Evolutionary conservation across 2,113 vertebrate genomes (phyloP).

Genomic region (Actenoides hombroni): DNA sequence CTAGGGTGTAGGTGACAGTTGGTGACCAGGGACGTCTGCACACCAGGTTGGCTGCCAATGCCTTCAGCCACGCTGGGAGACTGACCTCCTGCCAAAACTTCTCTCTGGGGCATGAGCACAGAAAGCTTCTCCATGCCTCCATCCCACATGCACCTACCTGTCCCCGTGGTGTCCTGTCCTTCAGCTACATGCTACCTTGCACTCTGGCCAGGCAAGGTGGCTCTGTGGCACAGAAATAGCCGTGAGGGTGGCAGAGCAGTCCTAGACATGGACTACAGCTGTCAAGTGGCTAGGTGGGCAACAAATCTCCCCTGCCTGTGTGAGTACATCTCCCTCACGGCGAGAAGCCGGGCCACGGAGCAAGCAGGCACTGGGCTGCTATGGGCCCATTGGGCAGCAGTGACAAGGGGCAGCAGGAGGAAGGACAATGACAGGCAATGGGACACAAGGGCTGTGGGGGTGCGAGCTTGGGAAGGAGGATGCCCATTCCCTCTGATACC

Average conservation of each 20-base stretch:
- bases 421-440: rapidly evolving
- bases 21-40: not conserved
- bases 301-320: not conserved
- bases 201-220: not conserved
- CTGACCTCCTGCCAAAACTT: not conserved
- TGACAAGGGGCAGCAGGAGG: not conserved
- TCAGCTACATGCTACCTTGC: not conserved
- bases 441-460: not conserved
- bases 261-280: not conserved
- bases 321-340: rapidly evolving
- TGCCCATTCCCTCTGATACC: not conserved
- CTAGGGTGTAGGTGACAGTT: not conserved
- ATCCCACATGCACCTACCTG: not conserved
- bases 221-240: not conserved
- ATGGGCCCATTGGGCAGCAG: rapidly evolving
- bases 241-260: not conserved
- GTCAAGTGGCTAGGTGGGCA: not conserved
- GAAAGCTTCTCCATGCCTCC: not conserved
- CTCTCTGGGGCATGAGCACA: not conserved
- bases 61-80: not conserved
- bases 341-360: rapidly evolving
- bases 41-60: not conserved
- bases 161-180: not conserved
- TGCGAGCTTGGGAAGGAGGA: not conserved
- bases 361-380: not conserved